phyloP scores from a whole-genome alignment of 1,140 invertebrate species.

The Drosophila leontia region DNA sequence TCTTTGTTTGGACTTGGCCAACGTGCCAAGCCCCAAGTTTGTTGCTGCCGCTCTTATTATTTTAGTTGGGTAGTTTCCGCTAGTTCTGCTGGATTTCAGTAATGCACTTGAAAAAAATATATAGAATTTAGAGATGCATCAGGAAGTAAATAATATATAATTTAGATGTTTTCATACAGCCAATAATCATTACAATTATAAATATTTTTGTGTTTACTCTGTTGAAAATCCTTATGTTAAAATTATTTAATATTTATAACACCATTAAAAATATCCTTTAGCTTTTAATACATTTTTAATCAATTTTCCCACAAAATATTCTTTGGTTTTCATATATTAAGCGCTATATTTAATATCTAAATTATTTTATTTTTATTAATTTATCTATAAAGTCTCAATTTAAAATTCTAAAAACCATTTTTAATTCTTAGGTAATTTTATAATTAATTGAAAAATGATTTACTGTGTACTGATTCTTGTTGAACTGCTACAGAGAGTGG shows the following conservation, averaged over 20 bases:
- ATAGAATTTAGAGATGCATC: too few species aligned
- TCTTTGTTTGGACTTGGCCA: constrained; percentile 79
- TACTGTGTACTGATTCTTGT: constrained; percentile 8
- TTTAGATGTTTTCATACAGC: too few species aligned
- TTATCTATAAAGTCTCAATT: neutral
- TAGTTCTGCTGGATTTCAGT: constrained; percentile 16
- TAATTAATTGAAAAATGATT: neutral
- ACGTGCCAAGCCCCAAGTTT: constrained; percentile 59
- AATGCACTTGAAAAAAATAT: constrained; percentile 1
- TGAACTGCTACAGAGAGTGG: constrained; percentile 5
- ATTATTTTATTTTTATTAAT: rapidly evolving
- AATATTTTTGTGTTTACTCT: too few species aligned
- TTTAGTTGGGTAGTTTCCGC: constrained; percentile 70
- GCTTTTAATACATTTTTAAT: too few species aligned
- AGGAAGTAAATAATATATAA: neutral
- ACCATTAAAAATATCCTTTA: too few species aligned
- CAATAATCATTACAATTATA: too few species aligned
- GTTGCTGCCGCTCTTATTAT: constrained; percentile 77
- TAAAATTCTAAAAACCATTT: rapidly evolving
- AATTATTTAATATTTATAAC: too few species aligned
- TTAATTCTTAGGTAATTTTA: rapidly evolving
- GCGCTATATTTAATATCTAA: neutral
- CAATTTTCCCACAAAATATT: neutral
- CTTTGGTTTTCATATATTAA: too few species aligned
- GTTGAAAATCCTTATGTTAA: too few species aligned